These are phyloP conservation scores for Takifugu flavidus DNA, from an alignment of 2,113 vertebrate genomes.

Conservation along the genomic window DNA sequence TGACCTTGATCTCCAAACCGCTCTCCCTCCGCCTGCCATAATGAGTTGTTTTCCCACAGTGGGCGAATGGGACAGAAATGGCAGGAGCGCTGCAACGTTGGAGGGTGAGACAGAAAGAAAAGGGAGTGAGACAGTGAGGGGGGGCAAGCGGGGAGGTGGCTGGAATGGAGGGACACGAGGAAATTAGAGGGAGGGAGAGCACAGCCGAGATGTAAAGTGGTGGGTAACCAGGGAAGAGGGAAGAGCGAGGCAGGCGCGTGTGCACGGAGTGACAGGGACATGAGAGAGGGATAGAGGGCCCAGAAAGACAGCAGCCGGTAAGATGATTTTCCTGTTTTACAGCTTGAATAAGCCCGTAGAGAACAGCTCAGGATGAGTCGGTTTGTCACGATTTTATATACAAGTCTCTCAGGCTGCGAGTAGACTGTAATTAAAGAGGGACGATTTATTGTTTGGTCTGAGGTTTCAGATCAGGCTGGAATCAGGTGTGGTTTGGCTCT, in stretches of 20 bases:
- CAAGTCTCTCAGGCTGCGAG: too few species aligned
- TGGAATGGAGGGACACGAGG: conserved; percentile 35
- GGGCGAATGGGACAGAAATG: conserved; percentile 62
- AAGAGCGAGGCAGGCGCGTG: conserved; percentile 35
- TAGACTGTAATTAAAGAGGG: too few species aligned
- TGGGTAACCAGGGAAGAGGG: conserved; percentile 32
- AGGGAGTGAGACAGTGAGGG: conserved; percentile 9
- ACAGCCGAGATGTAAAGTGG: conserved; percentile 18
- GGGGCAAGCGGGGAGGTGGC: conserved; percentile 10
- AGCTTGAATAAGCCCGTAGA: conserved; percentile 11
- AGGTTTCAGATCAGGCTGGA: not conserved
- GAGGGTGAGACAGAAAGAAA: conserved; percentile 10
- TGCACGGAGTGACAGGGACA: conserved; percentile 28
- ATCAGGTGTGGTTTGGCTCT: conserved; percentile 21
- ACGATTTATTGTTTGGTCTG: too few species aligned
- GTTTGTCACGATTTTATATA: not conserved
- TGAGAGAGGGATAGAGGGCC: conserved; percentile 25
- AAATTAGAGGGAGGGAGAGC: conserved; percentile 17
- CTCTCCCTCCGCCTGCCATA: conserved; percentile 48
- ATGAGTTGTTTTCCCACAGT: conserved; percentile 80
- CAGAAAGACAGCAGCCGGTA: conserved; percentile 50
- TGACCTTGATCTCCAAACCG: conserved; percentile 62
- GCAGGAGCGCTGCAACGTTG: conserved; percentile 36
- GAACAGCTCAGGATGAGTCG: not conserved
- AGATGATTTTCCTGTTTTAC: conserved; percentile 44